Evolutionary conservation across 2,797 vertebrate species (phyloP).

Genomic region (Schizothorax lantsangensis): DNA sequence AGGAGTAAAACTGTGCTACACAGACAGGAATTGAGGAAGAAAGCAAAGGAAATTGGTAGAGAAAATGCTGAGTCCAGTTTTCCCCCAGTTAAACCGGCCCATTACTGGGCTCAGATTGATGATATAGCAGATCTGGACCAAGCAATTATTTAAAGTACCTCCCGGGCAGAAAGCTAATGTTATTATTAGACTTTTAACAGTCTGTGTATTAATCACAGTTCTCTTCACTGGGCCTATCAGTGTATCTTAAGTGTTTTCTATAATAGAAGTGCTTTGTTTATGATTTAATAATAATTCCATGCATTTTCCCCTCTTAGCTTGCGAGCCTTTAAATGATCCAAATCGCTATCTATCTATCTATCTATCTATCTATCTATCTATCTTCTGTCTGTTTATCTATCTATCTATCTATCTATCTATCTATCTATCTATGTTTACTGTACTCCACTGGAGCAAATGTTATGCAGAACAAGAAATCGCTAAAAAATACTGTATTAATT

Average conservation of each 20-base stretch:
- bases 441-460: neutral
- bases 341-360: neutral
- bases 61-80: slow-evolving; percentile 73
- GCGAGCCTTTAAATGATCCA: neutral
- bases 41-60: slow-evolving; percentile 41
- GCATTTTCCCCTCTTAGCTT: neutral
- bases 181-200: slow-evolving; percentile 77
- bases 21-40: slow-evolving; percentile 39
- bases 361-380: neutral
- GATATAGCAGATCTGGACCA: slow-evolving; percentile 86
- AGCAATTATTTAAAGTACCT: slow-evolving; percentile 96
- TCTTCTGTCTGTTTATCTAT: neutral
- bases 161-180: slow-evolving; percentile 82
- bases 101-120: slow-evolving; percentile 85
- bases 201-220: slow-evolving; percentile 40
- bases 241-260: slow-evolving; percentile 38
- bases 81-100: slow-evolving; percentile 72
- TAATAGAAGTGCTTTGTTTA: slow-evolving; percentile 29
- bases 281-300: slow-evolving; percentile 27
- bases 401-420: neutral
- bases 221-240: slow-evolving; percentile 11
- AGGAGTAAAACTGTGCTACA: slow-evolving; percentile 22
- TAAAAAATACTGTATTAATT: neutral
- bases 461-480: neutral
- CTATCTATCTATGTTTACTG: neutral